A percentile compares a stretch with the other conserved stretches of the same genome.
Evolutionary conservation across 2,113 vertebrate species (phyloP).

Genomic region (Axis porcinus): DNA sequence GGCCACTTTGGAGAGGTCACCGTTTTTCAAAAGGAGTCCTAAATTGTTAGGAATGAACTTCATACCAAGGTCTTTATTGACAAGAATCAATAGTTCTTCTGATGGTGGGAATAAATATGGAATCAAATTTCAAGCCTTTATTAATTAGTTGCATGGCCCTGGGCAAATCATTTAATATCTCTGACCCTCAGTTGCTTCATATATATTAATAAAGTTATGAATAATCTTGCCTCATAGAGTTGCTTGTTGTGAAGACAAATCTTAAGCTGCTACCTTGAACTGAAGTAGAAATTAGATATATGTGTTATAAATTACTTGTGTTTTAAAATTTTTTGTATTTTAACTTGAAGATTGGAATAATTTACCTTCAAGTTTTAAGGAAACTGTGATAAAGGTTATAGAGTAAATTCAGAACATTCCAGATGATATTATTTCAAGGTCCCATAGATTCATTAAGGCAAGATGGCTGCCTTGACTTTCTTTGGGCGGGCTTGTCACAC

Average conservation of each 20-base stretch:
- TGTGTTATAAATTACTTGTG: background rate
- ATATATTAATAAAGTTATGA: background rate
- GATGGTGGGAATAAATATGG: background rate
- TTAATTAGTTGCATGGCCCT: background rate
- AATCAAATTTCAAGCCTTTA: background rate
- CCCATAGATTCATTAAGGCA: background rate
- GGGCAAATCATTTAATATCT: background rate
- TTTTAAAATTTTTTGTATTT: background rate
- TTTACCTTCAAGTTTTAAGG: background rate
- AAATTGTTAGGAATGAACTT: background rate
- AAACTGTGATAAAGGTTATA: background rate
- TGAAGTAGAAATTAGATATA: background rate
- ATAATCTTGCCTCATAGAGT: background rate
- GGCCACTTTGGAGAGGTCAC: background rate
- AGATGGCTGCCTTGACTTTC: background rate
- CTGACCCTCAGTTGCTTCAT: background rate
- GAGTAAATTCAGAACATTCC: constrained; percentile 11
- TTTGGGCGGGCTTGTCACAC: background rate
- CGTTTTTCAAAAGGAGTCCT: constrained; percentile 2
- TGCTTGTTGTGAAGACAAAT: background rate
- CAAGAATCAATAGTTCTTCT: background rate
- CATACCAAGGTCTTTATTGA: background rate
- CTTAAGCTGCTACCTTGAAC: background rate
- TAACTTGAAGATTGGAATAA: background rate
- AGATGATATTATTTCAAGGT: constrained; percentile 28